These are phyloP conservation scores for Lagorchestes hirsutus DNA, from an alignment of 2,797 vertebrate species.

Conservation along the genomic window DNA sequence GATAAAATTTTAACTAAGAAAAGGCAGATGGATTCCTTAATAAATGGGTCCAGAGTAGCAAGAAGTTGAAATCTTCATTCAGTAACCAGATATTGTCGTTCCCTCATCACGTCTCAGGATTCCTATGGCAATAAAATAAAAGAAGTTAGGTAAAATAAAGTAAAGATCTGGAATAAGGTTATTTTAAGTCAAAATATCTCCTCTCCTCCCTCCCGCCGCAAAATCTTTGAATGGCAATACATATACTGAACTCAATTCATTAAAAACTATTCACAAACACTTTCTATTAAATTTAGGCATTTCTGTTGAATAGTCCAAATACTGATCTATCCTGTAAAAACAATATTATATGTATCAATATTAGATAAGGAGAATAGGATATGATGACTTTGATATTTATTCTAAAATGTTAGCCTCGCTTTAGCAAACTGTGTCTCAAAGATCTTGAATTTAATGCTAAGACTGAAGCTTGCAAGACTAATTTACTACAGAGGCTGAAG, in stretches of 20 bases:
- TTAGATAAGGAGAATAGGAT: conserved; percentile 13
- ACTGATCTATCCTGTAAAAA: conserved; percentile 16
- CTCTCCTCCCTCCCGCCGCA: background rate
- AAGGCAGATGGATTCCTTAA: conserved; percentile 66
- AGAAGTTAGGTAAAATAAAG: conserved; percentile 56
- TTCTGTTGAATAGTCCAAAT: conserved; percentile 25
- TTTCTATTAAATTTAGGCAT: conserved; percentile 26
- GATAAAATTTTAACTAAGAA: conserved; percentile 29
- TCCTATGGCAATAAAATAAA: conserved; percentile 77
- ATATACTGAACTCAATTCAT: background rate
- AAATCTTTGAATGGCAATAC: background rate
- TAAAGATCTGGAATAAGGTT: conserved; percentile 51
- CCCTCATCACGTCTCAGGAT: conserved; percentile 77
- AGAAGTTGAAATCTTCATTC: conserved; percentile 73
- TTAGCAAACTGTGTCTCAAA: background rate
- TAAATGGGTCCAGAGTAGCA: conserved; percentile 53
- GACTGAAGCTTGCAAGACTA: background rate
- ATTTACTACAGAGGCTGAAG: background rate
- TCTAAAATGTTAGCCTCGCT: background rate
- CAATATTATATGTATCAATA: conserved; percentile 23
- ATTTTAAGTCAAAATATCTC: conserved; percentile 3
- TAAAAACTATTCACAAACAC: background rate
- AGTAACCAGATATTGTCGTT: conserved; percentile 63
- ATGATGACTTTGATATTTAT: background rate
- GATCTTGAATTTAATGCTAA: background rate